Evolutionary conservation across 2,888 invertebrate genomes (phyloP), one percentile per base, ranked within the genome.

Genomic region (Drosophila neotestacea): DNA sequence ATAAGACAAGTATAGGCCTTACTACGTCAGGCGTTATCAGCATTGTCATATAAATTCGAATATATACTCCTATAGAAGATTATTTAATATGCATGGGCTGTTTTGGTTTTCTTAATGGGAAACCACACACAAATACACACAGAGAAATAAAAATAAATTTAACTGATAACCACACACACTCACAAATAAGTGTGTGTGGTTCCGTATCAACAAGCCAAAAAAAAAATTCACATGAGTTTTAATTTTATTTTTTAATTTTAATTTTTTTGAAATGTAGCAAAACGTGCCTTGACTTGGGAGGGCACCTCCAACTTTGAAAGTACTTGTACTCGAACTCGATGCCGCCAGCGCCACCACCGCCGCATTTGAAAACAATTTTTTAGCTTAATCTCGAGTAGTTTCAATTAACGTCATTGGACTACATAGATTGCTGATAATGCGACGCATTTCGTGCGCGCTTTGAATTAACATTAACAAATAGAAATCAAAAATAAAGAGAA

Each of bases 391-490:
- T 88, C 63, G 68, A 88, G 85, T 86, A 83, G 79, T 86, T 88
- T 82, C 86, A 86, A 88, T 88, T 89, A 89, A 88, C 89, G 88
- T 88, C 88, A 88, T 83, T 86, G 85, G 86, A 77, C 85, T 85
- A 86, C 83, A 85, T 85, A 85, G 87, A 85, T 87, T 82, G 82
- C 67, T 70, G 84, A 86, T 86, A 71, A 73, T 65, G 56, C 64
- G 80, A 47, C 67, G 77, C 73, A 70, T 65, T 77, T 68, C 42
- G 59, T 52, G 69, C 55, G 69, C 70, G 79, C 61, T 67, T 71
- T 63, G 50, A 70, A 84, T 81, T 67, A 75, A 63, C 79, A 81
- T 84, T 86, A 69, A 67, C 60, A 64, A 62, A 56, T 22, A 56
- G 16, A 10, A 62, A 56, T n/a, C 36, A 28, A 10, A 38, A 73